phyloP scores from a whole-genome alignment of 2,113 vertebrate species.

The Ahaetulla prasina region DNA sequence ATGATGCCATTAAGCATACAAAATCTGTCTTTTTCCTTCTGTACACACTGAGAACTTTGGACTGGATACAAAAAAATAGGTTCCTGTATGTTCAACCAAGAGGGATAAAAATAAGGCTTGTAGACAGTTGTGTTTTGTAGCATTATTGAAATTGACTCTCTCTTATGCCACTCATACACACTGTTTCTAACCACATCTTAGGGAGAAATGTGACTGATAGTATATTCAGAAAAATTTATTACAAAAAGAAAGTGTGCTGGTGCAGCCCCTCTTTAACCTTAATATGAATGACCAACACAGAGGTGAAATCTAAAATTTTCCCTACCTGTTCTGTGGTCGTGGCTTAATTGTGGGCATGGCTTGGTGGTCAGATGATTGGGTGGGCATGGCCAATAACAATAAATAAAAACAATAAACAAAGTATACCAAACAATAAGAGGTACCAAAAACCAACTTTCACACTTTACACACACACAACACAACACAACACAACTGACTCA shows the following conservation, averaged over 20 bases:
- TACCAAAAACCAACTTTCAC: no score
- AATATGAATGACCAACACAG: not conserved
- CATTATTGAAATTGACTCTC: not conserved
- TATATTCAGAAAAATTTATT: not conserved
- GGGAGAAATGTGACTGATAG: not conserved
- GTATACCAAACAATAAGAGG: no score
- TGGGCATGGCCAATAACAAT: no score
- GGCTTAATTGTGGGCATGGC: no score
- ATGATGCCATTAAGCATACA: not conserved
- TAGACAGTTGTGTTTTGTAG: not conserved
- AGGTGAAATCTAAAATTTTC: no score
- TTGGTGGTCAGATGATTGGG: no score
- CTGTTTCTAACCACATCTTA: not conserved
- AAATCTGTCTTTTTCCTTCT: not conserved
- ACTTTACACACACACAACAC: no score
- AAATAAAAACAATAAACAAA: no score
- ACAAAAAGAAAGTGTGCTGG: not conserved
- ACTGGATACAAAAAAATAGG: not conserved
- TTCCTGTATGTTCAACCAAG: not conserved
- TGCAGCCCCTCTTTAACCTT: not conserved
- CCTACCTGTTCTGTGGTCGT: no score
- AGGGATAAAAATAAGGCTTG: not conserved
- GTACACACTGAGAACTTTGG: not conserved
- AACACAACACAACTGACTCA: no score
- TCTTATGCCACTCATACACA: not conserved